Evolutionary conservation across 2,113 vertebrate species (phyloP), one percentile per base, ranked within the genome.

Genomic region (Donacobius atricapilla): DNA sequence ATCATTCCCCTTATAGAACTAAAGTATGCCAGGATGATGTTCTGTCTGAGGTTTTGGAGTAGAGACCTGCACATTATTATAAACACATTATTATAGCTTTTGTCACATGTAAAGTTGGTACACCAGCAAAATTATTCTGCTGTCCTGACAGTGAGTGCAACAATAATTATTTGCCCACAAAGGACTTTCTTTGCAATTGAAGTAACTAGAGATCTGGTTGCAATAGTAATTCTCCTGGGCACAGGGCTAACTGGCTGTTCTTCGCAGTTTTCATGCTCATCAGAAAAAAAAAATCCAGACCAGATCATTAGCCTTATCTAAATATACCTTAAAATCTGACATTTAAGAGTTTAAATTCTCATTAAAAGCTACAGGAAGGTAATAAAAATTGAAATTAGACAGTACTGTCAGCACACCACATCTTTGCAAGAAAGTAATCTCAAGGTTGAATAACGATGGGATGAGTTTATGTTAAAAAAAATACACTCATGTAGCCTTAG

Each of bases 251-350:
- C 47, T 42, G 22, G 3, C n/a, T 93, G 69, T 22, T 87, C 17
- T 93, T 91, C 73, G 58, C 40, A 40, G 19, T 75, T 92, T 94
- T 83, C 56, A 71, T 75, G 72, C 5, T 9, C 5, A 3, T 65
- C n/a, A 83, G 66, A 84, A 89, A 95, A 93, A 89, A 89, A 89
- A 90, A 25, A 40, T 76, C 21, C 28, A 72, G 53, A 88, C n/a
- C 28, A 73, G 37, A 83, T 91, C 93, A 92, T 95, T 95, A 96
- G 81, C 50, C 48, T 93, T 92, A 84, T 58, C 64, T 90, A 92
- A 96, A 95, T 83, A 95, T 78, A 73, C 8, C 56, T 58, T 94
- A 90, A 96, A 93, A 92, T 92, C 45, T 96, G 93, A 88, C 72
- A 87, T 81, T 96, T 91, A 72, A 72, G 78, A 16, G 48, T 79